Evolutionary conservation across 2,797 vertebrate species (phyloP).

Genomic region (Alca torda): DNA sequence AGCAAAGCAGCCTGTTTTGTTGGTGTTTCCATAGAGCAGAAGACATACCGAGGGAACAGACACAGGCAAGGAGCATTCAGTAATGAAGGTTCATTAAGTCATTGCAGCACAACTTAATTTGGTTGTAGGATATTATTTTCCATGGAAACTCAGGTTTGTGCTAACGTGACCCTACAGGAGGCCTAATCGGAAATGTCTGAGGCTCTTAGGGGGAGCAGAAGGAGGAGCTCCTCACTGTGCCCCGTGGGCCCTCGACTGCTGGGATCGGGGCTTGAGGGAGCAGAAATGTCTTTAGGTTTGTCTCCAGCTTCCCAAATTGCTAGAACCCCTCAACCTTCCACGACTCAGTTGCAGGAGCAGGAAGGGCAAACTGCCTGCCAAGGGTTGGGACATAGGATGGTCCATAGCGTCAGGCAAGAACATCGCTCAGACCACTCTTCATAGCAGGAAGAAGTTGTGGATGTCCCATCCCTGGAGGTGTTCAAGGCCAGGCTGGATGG

Average conservation of each 20-base stretch:
- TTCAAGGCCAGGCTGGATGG: neutral
- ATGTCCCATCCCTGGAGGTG: neutral
- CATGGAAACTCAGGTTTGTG: conserved; percentile 14
- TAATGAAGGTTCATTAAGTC: neutral
- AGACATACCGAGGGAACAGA: neutral
- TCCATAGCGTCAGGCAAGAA: accelerated
- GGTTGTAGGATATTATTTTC: neutral
- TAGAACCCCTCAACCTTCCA: neutral
- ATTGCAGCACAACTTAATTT: conserved; percentile 1
- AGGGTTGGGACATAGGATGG: accelerated
- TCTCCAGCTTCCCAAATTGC: neutral
- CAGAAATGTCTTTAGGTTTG: neutral
- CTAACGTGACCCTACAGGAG: neutral
- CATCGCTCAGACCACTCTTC: accelerated
- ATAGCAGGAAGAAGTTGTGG: neutral
- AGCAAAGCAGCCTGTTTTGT: neutral
- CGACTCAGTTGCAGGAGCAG: neutral
- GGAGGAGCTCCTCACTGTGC: accelerated
- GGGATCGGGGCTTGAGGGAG: accelerated
- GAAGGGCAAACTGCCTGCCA: neutral
- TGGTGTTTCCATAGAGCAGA: neutral
- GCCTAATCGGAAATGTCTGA: neutral
- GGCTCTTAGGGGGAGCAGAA: neutral
- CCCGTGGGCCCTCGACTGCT: accelerated
- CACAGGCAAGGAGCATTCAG: neutral